phyloP scores from a whole-genome alignment of 2,113 vertebrate species.

The Centropristis striata region DNA sequence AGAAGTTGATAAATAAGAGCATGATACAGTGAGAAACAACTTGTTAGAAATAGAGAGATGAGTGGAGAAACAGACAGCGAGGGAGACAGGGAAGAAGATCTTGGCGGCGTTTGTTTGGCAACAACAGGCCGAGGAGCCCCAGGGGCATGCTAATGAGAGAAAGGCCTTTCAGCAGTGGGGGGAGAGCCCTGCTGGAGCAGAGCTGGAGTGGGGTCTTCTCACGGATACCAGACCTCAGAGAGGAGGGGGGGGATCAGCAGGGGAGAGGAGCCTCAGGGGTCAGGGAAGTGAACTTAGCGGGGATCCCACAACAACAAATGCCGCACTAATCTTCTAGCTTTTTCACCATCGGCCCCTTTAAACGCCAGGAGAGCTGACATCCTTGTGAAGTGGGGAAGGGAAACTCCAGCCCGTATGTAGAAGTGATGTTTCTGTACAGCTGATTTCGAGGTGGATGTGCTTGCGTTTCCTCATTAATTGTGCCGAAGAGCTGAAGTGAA shows the following conservation, averaged over 20 bases:
- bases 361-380: constrained; percentile 60
- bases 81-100: constrained; percentile 61
- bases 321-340: constrained; percentile 65
- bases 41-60: constrained; percentile 48
- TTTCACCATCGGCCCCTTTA: constrained; percentile 53
- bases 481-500: constrained; percentile 6
- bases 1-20: background rate
- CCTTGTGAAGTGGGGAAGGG: constrained; percentile 26
- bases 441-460: constrained; percentile 5
- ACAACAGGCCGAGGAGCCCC: constrained; percentile 64
- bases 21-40: constrained; percentile 21
- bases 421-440: background rate
- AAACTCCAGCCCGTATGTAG: background rate
- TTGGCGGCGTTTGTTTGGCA: constrained; percentile 79
- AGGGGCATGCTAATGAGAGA: constrained; percentile 82
- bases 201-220: constrained; percentile 77
- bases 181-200: constrained; percentile 33
- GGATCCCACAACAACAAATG: constrained; percentile 81
- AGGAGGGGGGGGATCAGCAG: constrained; percentile 59
- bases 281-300: constrained; percentile 83
- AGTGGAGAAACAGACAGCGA: constrained; percentile 42
- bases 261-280: constrained; percentile 74
- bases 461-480: constrained; percentile 14
- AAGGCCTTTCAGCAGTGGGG: constrained; percentile 68
- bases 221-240: constrained; percentile 76